Evolutionary conservation across 1,140 invertebrate genomes (phyloP), one percentile per base, ranked within the genome.

Genomic region (Drosophila sturtevanti): DNA sequence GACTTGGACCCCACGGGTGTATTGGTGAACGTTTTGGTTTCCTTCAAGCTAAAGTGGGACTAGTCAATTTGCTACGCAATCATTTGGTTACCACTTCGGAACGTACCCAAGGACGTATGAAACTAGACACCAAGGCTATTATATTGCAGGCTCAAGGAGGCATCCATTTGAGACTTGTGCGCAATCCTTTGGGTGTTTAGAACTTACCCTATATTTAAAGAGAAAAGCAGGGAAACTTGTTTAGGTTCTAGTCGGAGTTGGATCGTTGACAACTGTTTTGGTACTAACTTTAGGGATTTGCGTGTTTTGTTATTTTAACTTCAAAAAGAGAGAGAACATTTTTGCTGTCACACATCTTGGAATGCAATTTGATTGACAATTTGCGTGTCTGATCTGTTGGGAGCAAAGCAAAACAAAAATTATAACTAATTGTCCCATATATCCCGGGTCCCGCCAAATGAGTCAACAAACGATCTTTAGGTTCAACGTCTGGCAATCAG

Each of bases 1-100:
- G 96, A 5, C 94, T 95, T 59, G 96, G 96, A 12, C 94, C 95
- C 4, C 93, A 96, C 41, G 95, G 94, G 80, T 97, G 96, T 89
- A 96, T 97, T 72, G 96, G 95, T 93, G 92, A 92, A 62, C 81
- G 91, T 0, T 92, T 85, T 54, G 85, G 72, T 4, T 52, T 81
- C 0, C 48, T 92, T 7, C 90, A 90, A 63, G 73, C 81, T 0
- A 92, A 91, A 72, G 80, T 91, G 31, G 90, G 89, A 1, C 63
- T 92, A 34, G 72, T 91, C 0, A 63, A 90, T 54, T 55, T 92
- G 35, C 54, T 92, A 22, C 72, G 78, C n/a, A 91, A 89, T 56
- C 90, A 92, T 76, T 38, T 66, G 34, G 76, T 92, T 0, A 74
- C 63, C 21, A 76, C 79, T 0, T 82, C 85, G 24, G 73, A 81